Evolutionary conservation across 2,113 vertebrate genomes (phyloP).

Genomic region (Lampris megalopsis): DNA sequence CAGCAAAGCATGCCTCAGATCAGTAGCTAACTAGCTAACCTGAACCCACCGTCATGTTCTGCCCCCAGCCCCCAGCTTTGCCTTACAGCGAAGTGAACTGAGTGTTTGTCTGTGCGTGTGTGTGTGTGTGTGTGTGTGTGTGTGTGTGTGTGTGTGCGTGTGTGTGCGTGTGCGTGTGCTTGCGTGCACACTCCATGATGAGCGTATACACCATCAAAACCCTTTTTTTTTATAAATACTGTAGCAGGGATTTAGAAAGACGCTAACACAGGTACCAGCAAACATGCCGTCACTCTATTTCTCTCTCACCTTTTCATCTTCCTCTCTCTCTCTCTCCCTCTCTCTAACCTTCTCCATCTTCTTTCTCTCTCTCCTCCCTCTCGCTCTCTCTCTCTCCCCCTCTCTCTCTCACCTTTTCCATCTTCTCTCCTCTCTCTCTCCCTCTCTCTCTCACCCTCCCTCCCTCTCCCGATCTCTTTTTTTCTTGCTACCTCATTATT

Average conservation of each 20-base stretch:
- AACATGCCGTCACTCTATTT: not conserved
- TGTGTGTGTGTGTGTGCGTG: conserved; percentile 24
- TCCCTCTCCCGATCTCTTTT: conserved; percentile 51
- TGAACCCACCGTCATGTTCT: not conserved
- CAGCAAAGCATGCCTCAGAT: not conserved
- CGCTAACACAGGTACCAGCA: conserved; percentile 32
- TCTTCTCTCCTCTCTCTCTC: not conserved
- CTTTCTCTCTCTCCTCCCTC: conserved; percentile 25
- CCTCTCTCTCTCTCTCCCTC: not conserved
- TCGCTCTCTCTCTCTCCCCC: conserved; percentile 44
- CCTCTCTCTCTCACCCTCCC: conserved; percentile 45
- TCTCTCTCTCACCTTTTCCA: conserved; percentile 1
- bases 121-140: conserved; percentile 12
- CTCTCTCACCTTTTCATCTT: not conserved
- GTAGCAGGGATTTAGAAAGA: conserved; percentile 56
- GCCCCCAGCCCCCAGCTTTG: not conserved
- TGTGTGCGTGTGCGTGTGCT: conserved; percentile 25
- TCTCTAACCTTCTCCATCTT: no score
- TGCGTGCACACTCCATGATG: not conserved
- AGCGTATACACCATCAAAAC: conserved; percentile 48
- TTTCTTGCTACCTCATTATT: conserved; percentile 41
- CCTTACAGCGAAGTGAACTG: not conserved
- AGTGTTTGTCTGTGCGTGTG: conserved; percentile 7
- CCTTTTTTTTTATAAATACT: conserved; percentile 70
- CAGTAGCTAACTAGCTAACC: conserved; percentile 13